Conservation (phyloP, 1,140 invertebrate species). For the Phthorimaea operculella region DNA sequence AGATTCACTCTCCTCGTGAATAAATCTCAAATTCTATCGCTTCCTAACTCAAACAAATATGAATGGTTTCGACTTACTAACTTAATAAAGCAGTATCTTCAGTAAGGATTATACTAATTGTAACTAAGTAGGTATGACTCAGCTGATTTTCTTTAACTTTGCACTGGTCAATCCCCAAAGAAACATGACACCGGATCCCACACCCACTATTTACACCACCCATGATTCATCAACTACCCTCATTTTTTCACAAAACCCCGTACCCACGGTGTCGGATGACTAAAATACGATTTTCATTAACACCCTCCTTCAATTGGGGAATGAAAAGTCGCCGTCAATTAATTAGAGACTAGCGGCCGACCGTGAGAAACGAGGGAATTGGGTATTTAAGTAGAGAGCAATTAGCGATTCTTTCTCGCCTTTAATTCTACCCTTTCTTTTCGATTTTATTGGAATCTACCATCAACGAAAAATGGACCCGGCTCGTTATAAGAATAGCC, state of each 20-base stretch:
- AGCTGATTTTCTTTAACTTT: too few relatives aligned
- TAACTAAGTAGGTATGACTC: too few relatives aligned
- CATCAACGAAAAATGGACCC: too few relatives aligned
- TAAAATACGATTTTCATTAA: constrained; percentile 22
- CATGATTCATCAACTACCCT: not conserved
- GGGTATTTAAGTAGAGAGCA: not conserved
- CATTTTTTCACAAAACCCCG: constrained; percentile 2
- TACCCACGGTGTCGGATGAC: constrained; percentile 20
- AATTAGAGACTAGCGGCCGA: constrained; percentile 31
- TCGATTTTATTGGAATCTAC: too few relatives aligned
- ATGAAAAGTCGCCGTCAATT: constrained; percentile 51
- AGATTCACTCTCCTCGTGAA: too few relatives aligned
- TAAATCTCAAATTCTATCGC: too few relatives aligned
- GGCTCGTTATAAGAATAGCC: too few relatives aligned
- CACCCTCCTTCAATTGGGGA: constrained; percentile 31
- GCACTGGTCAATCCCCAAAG: not conserved
- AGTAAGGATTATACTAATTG: too few relatives aligned
- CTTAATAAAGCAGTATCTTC: too few relatives aligned
- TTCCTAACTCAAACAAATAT: too few relatives aligned
- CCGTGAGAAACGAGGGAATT: constrained; percentile 14
- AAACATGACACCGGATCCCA: not conserved
- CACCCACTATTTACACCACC: not conserved
- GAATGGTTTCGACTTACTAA: too few relatives aligned
- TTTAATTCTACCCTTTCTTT: too few relatives aligned
- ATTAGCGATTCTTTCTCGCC: not conserved